Evolutionary conservation across 2,113 vertebrate species (phyloP).

Genomic region (Indicator indicator): DNA sequence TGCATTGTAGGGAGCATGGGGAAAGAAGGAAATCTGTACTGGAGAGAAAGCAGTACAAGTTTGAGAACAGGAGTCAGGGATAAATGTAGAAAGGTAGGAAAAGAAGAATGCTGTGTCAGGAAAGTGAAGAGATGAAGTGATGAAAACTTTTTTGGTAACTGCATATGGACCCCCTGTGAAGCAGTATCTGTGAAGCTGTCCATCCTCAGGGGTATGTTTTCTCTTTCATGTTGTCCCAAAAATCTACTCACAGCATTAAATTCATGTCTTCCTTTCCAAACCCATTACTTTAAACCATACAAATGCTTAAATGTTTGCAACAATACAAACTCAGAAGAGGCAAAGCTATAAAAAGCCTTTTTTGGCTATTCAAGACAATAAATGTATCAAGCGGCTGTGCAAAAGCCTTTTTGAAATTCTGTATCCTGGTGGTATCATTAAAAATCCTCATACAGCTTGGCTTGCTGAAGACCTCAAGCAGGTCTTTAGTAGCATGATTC

Average conservation of each 20-base stretch:
- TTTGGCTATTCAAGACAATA: neutral
- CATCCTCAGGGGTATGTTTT: neutral
- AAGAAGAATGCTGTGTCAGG: neutral
- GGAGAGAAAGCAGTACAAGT: neutral
- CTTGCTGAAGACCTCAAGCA: neutral
- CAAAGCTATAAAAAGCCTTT: slow-evolving; percentile 1
- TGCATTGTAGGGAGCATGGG: neutral
- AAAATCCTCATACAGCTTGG: slow-evolving; percentile 1
- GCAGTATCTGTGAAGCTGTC: neutral
- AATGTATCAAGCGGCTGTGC: neutral
- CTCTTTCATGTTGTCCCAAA: neutral
- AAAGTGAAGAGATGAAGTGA: neutral
- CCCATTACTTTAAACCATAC: neutral
- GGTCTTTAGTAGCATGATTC: neutral
- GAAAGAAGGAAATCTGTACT: neutral
- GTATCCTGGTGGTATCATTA: neutral
- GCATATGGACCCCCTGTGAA: neutral
- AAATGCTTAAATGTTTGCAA: neutral
- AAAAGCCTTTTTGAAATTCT: neutral
- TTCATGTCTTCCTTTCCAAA: neutral
- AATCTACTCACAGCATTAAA: neutral
- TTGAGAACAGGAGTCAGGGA: neutral
- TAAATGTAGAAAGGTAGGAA: neutral
- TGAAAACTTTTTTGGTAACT: neutral
- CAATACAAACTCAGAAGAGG: neutral